Evolutionary conservation across 2,113 vertebrate genomes (phyloP), one percentile per base, ranked within the genome.

Genomic region (Anolis sagrei): DNA sequence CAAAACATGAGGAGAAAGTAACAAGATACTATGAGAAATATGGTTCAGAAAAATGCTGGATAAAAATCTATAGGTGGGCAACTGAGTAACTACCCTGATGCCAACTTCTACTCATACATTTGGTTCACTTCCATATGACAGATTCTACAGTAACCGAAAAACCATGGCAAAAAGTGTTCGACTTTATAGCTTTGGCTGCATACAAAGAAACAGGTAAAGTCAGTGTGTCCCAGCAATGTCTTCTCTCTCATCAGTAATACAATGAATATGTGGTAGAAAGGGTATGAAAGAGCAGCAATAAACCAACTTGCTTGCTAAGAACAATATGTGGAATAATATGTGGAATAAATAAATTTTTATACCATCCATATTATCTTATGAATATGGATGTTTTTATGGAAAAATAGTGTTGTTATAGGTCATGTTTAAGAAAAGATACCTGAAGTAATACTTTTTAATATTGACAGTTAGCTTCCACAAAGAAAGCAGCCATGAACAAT

Each of bases 401-500:
- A 29, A 39, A 77, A 27, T 82, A 62, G 34, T 18, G 32, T 82
- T 62, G 51, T 1, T 5, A 83, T 79, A 8, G 2, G 2, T 51
- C 39, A 62, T 13, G 48, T 75, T 75, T 23, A 48, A 64, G 34
- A 11, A 79, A 48, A 32, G 86, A 81, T 62, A 69, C 58, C 81
- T 44, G 11, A 74, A 23, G 3, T 23, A 10, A 18, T 7, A 6
- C 0, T 34, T 32, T 27, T 83, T 36, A 81, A 88, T 83, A 88
- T 72, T 4, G 76, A 23, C 0, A 81, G 84, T 83, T 68, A 0
- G 29, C 81, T 90, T 89, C 80, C 72, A 82, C 54, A 88, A 34
- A 79, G 48, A 90, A 91, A 89, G 1, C 87, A 86, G 21, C 49
- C 58, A 86, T 2, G 18, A 87, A 88, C 36, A 86, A 80, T 86